Conservation (phyloP, 1,140 invertebrate genomes). For the Drosophila teissieri region DNA sequence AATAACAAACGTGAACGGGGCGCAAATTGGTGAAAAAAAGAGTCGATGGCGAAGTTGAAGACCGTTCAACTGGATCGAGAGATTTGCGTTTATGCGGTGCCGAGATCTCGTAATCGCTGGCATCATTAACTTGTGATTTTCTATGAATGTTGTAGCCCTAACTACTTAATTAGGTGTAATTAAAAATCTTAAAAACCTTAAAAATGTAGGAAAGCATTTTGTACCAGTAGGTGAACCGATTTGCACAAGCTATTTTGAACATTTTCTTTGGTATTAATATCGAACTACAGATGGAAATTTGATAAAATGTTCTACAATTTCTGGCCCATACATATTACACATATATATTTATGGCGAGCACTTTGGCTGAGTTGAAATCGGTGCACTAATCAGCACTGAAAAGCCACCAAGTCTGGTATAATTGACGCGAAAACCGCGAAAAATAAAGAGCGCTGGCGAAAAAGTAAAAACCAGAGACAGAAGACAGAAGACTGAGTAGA, state of each 20-base stretch:
- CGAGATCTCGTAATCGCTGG: slow-evolving; percentile 3
- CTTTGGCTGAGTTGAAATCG: slow-evolving; percentile 27
- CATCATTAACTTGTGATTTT: no score
- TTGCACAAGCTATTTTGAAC: no score
- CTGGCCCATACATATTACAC: no score
- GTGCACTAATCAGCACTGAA: slow-evolving; percentile 36
- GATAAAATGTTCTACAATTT: slow-evolving; percentile 18
- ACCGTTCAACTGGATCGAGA: slow-evolving; percentile 28
- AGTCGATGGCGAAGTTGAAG: slow-evolving; percentile 48
- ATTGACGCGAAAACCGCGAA: slow-evolving; percentile 47
- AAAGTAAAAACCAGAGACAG: background rate
- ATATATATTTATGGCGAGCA: background rate
- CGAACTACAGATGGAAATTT: background rate
- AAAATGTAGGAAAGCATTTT: no score
- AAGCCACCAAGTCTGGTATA: slow-evolving; percentile 54
- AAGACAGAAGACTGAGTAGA: no score
- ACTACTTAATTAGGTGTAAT: no score
- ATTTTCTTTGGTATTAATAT: no score
- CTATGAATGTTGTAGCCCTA: no score
- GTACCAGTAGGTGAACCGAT: no score
- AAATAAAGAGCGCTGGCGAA: slow-evolving; percentile 7
- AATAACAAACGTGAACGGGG: slow-evolving; percentile 80
- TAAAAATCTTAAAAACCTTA: no score
- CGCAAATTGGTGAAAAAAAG: slow-evolving; percentile 78
- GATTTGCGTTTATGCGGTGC: slow-evolving; percentile 53